Evolutionary conservation across 2,113 vertebrate species (phyloP).

Genomic region (Garra rufa): DNA sequence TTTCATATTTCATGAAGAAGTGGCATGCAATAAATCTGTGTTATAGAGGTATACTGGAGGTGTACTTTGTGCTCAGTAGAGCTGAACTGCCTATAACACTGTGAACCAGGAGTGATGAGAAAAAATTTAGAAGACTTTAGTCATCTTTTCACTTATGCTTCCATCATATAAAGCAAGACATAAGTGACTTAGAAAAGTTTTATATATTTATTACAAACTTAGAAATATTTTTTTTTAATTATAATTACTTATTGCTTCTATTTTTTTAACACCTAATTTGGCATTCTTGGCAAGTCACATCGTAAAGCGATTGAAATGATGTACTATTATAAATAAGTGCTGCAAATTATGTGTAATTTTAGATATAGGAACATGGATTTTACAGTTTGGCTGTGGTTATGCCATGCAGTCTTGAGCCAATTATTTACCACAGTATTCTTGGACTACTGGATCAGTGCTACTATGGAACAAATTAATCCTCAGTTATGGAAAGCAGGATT

Average conservation of each 20-base stretch:
- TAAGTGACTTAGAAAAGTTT: neutral
- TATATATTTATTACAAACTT: neutral
- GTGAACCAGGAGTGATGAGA: neutral
- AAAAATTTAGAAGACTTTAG: neutral
- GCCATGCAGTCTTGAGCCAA: neutral
- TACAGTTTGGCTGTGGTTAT: neutral
- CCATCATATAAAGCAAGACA: neutral
- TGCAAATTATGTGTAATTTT: neutral
- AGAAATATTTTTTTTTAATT: neutral
- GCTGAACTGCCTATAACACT: neutral
- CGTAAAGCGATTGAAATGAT: neutral
- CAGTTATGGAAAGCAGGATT: neutral
- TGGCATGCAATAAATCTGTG: neutral
- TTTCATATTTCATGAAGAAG: conserved; percentile 6
- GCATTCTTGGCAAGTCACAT: neutral
- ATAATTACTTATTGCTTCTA: neutral
- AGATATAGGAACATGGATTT: neutral
- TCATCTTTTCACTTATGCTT: neutral
- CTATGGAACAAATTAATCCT: neutral
- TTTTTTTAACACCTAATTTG: neutral
- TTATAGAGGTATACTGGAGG: neutral
- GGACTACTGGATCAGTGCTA: neutral
- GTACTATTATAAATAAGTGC: neutral
- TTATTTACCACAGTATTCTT: neutral
- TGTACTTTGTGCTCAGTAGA: neutral